phyloP scores from a whole-genome alignment of 1,140 invertebrate genomes.

The Scaptodrosophila lebanonensis region DNA sequence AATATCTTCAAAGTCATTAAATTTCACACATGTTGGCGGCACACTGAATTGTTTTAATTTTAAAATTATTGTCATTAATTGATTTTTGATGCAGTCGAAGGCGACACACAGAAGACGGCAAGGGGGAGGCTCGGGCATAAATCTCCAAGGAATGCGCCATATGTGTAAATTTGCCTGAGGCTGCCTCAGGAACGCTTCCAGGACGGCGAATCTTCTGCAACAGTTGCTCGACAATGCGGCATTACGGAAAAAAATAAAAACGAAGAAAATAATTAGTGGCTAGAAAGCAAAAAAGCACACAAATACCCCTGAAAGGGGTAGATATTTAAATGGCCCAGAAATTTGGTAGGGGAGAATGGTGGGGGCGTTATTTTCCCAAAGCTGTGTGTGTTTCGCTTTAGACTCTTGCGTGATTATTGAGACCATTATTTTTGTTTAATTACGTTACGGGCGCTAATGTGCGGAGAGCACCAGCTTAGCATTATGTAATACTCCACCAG shows the following conservation, averaged over 20 bases:
- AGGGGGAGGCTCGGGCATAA: conserved; percentile 32
- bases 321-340: conserved; percentile 7
- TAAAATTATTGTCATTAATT: conserved; percentile 75
- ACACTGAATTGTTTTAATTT: conserved; percentile 70
- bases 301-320: background rate
- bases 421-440: conserved; percentile 75
- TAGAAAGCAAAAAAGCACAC: conserved; percentile 8
- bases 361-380: background rate
- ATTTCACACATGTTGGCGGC: conserved; percentile 72
- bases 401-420: conserved; percentile 66
- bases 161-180: conserved; percentile 2
- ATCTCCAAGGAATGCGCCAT: conserved; percentile 45
- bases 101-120: conserved; percentile 1
- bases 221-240: conserved; percentile 16
- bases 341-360: background rate
- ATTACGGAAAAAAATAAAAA: conserved; percentile 17
- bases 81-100: conserved; percentile 61
- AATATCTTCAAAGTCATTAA: conserved; percentile 75
- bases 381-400: conserved; percentile 42
- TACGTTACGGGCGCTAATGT: conserved; percentile 73
- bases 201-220: conserved; percentile 4
- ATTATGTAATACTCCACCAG: too few relatives aligned
- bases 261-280: conserved; percentile 30
- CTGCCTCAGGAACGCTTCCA: background rate
- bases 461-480: conserved; percentile 43